phyloP scores from a whole-genome alignment of 1,140 invertebrate genomes.

The Drosophila arizonae region DNA sequence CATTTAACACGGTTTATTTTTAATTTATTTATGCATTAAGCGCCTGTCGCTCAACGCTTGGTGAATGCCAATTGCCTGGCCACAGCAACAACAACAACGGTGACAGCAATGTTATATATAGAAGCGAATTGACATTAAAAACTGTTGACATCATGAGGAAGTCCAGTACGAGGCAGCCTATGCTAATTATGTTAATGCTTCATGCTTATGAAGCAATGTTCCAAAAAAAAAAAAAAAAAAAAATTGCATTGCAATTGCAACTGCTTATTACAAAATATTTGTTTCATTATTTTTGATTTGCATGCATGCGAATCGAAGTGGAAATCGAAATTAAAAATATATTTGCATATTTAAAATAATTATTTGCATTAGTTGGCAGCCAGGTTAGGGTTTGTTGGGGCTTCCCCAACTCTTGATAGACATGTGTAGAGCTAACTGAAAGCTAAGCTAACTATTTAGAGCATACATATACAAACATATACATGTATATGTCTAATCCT shows the following conservation, averaged over 20 bases:
- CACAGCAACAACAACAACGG: conserved; percentile 19
- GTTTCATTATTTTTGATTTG: too few species aligned
- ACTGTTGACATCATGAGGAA: conserved; percentile 54
- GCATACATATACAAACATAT: background rate
- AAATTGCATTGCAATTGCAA: conserved; percentile 30
- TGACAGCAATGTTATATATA: conserved; percentile 8
- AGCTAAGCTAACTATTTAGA: too few species aligned
- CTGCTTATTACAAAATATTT: too few species aligned
- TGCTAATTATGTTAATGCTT: conserved; percentile 37
- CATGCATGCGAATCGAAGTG: too few species aligned
- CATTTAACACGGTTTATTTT: conserved; percentile 61
- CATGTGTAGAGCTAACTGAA: too few species aligned
- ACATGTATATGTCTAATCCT: background rate
- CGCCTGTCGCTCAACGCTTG: conserved; percentile 47
- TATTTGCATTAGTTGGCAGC: too few species aligned
- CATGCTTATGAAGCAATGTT: conserved; percentile 31
- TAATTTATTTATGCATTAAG: conserved; percentile 59
- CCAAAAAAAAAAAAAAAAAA: conserved; percentile 16
- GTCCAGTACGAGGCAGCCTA: conserved; percentile 44
- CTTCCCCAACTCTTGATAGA: too few species aligned
- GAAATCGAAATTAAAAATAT: too few species aligned
- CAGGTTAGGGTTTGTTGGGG: too few species aligned
- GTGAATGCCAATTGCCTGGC: conserved; percentile 55
- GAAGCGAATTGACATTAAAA: conserved; percentile 37
- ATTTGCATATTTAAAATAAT: too few species aligned